Base-by-base conservation (phyloP, 2,888 invertebrate species). In the Theretra japonica region DNA sequence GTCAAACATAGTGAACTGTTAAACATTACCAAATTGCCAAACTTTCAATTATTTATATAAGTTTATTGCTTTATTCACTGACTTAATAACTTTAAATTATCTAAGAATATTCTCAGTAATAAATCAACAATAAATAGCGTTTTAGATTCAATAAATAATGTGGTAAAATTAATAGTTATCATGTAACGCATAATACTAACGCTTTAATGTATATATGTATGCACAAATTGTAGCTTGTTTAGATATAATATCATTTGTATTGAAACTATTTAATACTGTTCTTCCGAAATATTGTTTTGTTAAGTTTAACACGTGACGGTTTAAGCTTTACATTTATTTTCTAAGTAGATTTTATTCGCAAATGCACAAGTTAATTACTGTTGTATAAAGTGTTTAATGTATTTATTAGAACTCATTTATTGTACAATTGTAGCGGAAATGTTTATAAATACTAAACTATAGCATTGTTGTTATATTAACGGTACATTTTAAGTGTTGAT, bases 401-500 rank as follows among this genome's bases (percentile, higher is more conserved):
- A 56, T 69, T 33, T n/a, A 60, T 57, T 62, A 70, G 21, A 70
- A 70, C 65, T 48, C 48, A 41, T 69, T 25, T 41, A 62, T 73
- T 58, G 57, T 72, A 70, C 57, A 73, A 58, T 58, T 72, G 73
- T 74, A 50, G 70, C 74, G 68, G 56, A 65, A 23, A 75, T 76
- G 72, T 79, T 75, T 73, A 74, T 69, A 73, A 71, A 60, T 74
- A 75, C 74, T 68, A 71, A 79, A 79, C 68, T 78, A 77, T 78
- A 80, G 74, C 75, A 79, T 78, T 71, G 74, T 82, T 84, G 80
- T 81, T 78, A 81, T 72, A 81, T 72, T 72, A 70, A 78, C 79
- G 81, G 80, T 86, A 83, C 86, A 86, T 86, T 86, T 82, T 87
- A 88, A 88, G 83, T 88, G 89, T 91, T 92, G 86, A 90, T 88